Percentiles rank a stretch among this genome's conserved stretches.
Evolutionary conservation across 2,113 vertebrate genomes (phyloP).

Genomic region (Hystrix brachyura): DNA sequence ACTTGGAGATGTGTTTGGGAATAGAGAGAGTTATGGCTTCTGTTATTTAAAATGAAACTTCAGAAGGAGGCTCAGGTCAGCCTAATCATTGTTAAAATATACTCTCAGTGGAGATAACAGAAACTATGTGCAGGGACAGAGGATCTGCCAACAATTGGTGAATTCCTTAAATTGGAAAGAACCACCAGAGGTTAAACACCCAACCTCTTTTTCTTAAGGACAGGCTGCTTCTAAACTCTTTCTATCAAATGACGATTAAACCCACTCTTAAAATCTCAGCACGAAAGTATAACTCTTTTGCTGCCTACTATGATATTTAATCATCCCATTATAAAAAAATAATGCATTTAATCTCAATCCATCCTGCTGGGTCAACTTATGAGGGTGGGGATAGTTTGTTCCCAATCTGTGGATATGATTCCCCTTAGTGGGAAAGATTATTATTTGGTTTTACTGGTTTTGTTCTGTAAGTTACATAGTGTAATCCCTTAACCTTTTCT

Average conservation of each 20-base stretch:
- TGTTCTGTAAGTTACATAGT: not conserved
- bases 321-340: conserved; percentile 20
- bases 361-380: not conserved
- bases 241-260: conserved; percentile 20
- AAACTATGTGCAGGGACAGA: conserved; percentile 20
- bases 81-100: conserved; percentile 62
- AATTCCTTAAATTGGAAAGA: not conserved
- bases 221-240: not conserved
- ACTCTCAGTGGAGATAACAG: conserved; percentile 60
- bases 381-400: not conserved
- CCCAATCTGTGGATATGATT: not conserved
- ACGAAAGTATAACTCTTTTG: not conserved
- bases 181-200: not conserved
- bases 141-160: not conserved
- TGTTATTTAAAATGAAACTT: conserved; percentile 79
- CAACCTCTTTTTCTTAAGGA: not conserved
- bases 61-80: conserved; percentile 69
- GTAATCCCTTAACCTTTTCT: not conserved
- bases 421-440: not conserved
- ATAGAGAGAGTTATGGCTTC: conserved; percentile 51
- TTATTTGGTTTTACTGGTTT: not conserved
- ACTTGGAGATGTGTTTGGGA: conserved; percentile 34
- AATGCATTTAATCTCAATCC: not conserved
- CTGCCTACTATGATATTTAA: conserved; percentile 11
- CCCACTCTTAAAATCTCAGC: conserved; percentile 17